Base-by-base conservation (phyloP, 2,888 invertebrate genomes). In the Folsomia candida region DNA sequence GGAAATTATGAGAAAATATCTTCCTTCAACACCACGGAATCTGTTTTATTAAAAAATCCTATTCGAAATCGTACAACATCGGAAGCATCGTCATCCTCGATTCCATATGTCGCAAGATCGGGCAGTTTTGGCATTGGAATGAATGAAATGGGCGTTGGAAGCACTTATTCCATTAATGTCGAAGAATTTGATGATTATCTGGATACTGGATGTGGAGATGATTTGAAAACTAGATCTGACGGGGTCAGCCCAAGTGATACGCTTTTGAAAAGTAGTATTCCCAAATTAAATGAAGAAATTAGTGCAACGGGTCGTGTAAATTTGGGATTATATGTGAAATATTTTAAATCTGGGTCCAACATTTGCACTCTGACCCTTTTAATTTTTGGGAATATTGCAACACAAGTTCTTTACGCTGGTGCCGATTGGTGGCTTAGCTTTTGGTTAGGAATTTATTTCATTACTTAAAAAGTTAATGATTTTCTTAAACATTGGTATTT, bases 351-450 rank as follows among this genome's bases (percentile, higher is more conserved):
- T 2, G 92, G 93, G 63, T 88, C 87, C 2, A 86, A 27, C n/a
- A 14, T 27, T 72, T 63, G 58, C 27, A 63, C n/a, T 18, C 2
- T 59, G 9, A 37, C 9, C 24, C 2, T 64, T 4, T 81, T 85
- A 6, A 82, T 87, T 62, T 82, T 91, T 24, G 28, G 88, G 51
- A 85, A 90, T 67, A 75, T 91, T 24, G 76, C 88, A 6, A 90
- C 90, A 2, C 92, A 93, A 83, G 82, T 87, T 25, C 83, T 89
- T 66, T 90, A 89, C 69, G 90, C 91, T 58, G 86, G 88, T 65
- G 86, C 88, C 62, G 93, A 93, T 82, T 89, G 90, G 81, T 92
- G 91, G 90, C 86, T 93, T 0, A 89, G 89, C 1, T 83, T 87
- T 80, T 93, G 93, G 93, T 91, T 66, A 65, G 2, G 24, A 9